Conservation (phyloP, 1,140 invertebrate genomes). For the Tetramorium alpestre region DNA sequence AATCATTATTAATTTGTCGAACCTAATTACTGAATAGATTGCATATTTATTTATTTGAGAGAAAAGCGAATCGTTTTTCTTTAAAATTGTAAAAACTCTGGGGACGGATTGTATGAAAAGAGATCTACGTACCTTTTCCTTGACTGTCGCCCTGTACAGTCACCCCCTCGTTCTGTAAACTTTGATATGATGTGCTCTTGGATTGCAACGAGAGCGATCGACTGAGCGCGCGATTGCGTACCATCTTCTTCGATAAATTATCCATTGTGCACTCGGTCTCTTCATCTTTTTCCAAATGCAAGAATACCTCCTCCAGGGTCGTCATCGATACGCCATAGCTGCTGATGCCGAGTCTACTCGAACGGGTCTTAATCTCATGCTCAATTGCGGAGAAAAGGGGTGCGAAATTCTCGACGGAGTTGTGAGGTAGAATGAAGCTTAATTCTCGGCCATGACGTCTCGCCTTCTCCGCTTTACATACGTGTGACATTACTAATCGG, state of each 20-base stretch:
- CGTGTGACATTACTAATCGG: constrained; percentile 88
- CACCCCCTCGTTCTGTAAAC: constrained; percentile 88
- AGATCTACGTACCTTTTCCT: constrained; percentile 77
- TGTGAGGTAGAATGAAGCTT: constrained; percentile 91
- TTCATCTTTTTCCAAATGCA: constrained; percentile 91
- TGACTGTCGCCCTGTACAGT: constrained; percentile 82
- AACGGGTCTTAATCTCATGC: constrained; percentile 89
- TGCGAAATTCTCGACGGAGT: constrained; percentile 91
- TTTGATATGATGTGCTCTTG: constrained; percentile 91
- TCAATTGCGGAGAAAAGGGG: constrained; percentile 91
- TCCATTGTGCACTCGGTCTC: constrained; percentile 88
- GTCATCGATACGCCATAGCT: constrained; percentile 98
- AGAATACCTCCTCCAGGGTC: constrained; percentile 94
- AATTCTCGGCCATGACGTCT: constrained; percentile 91
- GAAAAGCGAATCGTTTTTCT: not conserved
- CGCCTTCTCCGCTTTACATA: constrained; percentile 90
- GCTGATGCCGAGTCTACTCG: constrained; percentile 89
- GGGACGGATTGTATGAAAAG: constrained; percentile 1
- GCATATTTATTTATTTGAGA: not conserved
- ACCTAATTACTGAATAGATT: too few species aligned
- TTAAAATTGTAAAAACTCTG: not conserved
- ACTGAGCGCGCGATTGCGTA: constrained; percentile 89
- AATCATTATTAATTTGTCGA: too few species aligned
- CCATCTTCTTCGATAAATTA: constrained; percentile 90
- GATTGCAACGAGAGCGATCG: constrained; percentile 90